Evolutionary conservation across 2,888 invertebrate genomes (phyloP).

Genomic region (Pterostichus niger): DNA sequence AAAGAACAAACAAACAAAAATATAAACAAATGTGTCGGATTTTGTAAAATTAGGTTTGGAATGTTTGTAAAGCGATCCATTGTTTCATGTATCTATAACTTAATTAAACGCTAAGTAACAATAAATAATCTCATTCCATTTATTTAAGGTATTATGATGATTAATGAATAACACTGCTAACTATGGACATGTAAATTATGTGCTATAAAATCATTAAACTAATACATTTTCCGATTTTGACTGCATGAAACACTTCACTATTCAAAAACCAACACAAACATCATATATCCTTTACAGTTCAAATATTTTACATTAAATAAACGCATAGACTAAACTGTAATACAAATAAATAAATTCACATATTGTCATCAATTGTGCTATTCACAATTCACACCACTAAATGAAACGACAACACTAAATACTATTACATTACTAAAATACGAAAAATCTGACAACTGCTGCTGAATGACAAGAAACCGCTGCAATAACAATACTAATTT

Average conservation of each 20-base stretch:
- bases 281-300: conserved; percentile 50
- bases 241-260: conserved; percentile 43
- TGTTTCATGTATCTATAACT: conserved; percentile 38
- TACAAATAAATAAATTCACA: conserved; percentile 50
- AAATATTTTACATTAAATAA: conserved; percentile 54
- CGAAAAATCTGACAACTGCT: not conserved
- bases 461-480: not conserved
- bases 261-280: conserved; percentile 54
- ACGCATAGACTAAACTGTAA: conserved; percentile 26
- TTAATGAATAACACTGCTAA: conserved; percentile 49
- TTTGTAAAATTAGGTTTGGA: conserved; percentile 23
- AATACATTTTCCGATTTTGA: conserved; percentile 50
- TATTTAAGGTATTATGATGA: conserved; percentile 45
- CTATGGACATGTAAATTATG: conserved; percentile 54
- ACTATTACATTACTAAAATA: conserved; percentile 2
- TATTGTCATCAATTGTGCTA: conserved; percentile 34
- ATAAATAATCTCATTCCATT: conserved; percentile 50
- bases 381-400: conserved; percentile 42
- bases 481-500: conserved; percentile 45
- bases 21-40: conserved; percentile 29
- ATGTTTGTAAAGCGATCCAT: conserved; percentile 20
- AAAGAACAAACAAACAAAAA: conserved; percentile 26
- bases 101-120: conserved; percentile 52
- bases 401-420: conserved; percentile 25
- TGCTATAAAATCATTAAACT: conserved; percentile 55